These are phyloP conservation scores for Drosophila pseudoobscura DNA, from an alignment of 1,140 invertebrate genomes.

Conservation along the genomic window DNA sequence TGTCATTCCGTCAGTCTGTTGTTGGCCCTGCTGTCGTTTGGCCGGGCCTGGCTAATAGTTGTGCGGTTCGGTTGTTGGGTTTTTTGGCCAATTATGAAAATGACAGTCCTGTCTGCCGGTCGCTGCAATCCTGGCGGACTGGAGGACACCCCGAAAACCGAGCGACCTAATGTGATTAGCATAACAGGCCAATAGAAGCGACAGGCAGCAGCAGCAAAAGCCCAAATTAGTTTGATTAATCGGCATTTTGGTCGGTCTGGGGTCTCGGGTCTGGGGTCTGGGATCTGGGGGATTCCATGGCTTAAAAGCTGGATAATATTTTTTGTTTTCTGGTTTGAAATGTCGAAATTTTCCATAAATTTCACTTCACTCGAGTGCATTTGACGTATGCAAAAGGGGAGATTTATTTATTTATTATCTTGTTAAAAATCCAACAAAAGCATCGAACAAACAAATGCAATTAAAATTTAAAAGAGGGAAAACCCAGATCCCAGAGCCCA, in stretches of 20 bases:
- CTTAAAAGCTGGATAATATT: conserved; percentile 13
- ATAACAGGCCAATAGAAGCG: conserved; percentile 39
- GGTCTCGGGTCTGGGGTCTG: neutral
- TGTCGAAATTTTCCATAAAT: conserved; percentile 58
- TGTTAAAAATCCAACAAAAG: conserved; percentile 65
- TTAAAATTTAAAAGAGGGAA: conserved; percentile 48
- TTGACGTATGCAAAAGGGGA: conserved; percentile 34
- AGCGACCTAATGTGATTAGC: conserved; percentile 54
- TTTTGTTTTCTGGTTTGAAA: conserved; percentile 28
- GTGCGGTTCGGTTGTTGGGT: conserved; percentile 63
- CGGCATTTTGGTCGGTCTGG: conserved; percentile 28
- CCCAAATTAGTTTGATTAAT: conserved; percentile 58
- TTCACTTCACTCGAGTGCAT: conserved; percentile 46
- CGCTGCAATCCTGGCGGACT: neutral
- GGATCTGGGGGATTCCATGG: neutral
- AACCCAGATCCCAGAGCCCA: conserved; percentile 9
- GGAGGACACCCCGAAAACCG: no score
- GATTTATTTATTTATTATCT: conserved; percentile 71
- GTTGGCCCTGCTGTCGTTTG: conserved; percentile 11
- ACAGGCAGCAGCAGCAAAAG: conserved; percentile 38
- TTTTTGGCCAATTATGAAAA: conserved; percentile 80
- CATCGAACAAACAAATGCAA: conserved; percentile 65
- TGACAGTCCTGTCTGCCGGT: conserved; percentile 44
- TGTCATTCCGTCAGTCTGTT: conserved; percentile 27
- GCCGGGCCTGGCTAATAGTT: conserved; percentile 68